A percentile compares a stretch with the other conserved stretches of the same genome.
These are phyloP conservation scores for Garra rufa DNA, from an alignment of 2,113 vertebrate species.

Conservation along the genomic window DNA sequence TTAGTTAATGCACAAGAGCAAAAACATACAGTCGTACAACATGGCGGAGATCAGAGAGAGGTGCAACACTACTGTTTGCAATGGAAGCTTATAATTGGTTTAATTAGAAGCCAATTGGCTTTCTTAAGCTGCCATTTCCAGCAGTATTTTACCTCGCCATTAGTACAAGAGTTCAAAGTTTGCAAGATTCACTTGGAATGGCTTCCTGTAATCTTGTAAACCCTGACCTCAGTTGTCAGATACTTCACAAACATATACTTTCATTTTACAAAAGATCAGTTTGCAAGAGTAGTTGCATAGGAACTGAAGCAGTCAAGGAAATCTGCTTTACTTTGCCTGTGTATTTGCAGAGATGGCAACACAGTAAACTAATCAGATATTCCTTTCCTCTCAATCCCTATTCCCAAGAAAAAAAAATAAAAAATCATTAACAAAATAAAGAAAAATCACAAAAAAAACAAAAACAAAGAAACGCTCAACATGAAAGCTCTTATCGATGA, in stretches of 20 bases:
- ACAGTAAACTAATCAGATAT: slow-evolving; percentile 90
- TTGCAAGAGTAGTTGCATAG: slow-evolving; percentile 79
- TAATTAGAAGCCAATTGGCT: slow-evolving; percentile 62
- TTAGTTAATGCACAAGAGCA: slow-evolving; percentile 70
- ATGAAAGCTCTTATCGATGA: slow-evolving; percentile 86
- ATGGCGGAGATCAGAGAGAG: slow-evolving; percentile 79
- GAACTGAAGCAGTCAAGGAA: slow-evolving; percentile 90
- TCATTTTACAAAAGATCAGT: slow-evolving; percentile 73
- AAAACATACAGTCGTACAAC: slow-evolving; percentile 63
- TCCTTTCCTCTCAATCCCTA: slow-evolving; percentile 92
- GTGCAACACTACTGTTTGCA: slow-evolving; percentile 93
- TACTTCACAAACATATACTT: slow-evolving; percentile 78
- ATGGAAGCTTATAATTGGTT: slow-evolving; percentile 89
- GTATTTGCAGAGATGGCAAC: slow-evolving; percentile 83
- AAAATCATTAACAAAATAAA: slow-evolving; percentile 68
- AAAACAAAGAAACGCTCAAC: slow-evolving; percentile 84
- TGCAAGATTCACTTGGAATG: slow-evolving; percentile 92
- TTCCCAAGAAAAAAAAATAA: slow-evolving; percentile 75
- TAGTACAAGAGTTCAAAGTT: slow-evolving; percentile 93
- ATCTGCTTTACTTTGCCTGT: slow-evolving; percentile 88
- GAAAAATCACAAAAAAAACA: slow-evolving; percentile 70
- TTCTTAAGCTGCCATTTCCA: slow-evolving; percentile 92
- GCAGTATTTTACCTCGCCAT: slow-evolving; percentile 94
- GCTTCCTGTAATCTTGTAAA: slow-evolving; percentile 90
- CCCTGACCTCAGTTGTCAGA: slow-evolving; percentile 81